phyloP scores from a whole-genome alignment of 2,888 invertebrate species.

The Andrena minutula region DNA sequence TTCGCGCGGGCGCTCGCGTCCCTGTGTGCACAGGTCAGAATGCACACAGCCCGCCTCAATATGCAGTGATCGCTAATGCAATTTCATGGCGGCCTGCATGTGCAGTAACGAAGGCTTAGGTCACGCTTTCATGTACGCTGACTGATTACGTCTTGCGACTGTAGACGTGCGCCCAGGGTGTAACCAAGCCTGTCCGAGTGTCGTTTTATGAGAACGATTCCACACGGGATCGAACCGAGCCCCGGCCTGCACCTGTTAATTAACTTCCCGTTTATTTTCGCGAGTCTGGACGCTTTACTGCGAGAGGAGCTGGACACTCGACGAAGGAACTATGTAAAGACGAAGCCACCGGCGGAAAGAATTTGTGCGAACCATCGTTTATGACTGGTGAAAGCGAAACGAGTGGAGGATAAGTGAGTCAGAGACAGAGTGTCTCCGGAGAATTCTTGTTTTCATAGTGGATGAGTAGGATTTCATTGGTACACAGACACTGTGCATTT shows the following conservation, averaged over 20 bases:
- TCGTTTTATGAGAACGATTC: constrained; percentile 53
- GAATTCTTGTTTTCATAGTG: too few relatives aligned
- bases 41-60: constrained; percentile 65
- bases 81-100: constrained; percentile 69
- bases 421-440: too few relatives aligned
- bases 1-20: constrained; percentile 49
- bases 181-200: constrained; percentile 38
- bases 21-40: constrained; percentile 63
- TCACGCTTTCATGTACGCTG: constrained; percentile 69
- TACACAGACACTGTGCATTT: too few relatives aligned
- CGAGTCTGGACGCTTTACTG: background rate
- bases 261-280: constrained; percentile 36
- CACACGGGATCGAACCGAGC: constrained; percentile 22
- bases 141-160: constrained; percentile 71
- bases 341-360: too few relatives aligned
- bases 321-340: too few relatives aligned
- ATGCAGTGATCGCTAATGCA: constrained; percentile 72
- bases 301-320: too few relatives aligned
- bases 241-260: constrained; percentile 15
- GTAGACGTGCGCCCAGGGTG: constrained; percentile 34
- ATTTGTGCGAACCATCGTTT: too few relatives aligned
- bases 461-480: too few relatives aligned
- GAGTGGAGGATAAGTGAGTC: too few relatives aligned
- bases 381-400: too few relatives aligned
- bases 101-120: constrained; percentile 74